phyloP scores from a whole-genome alignment of 2,888 invertebrate genomes.

The Conchocele bisecta region DNA sequence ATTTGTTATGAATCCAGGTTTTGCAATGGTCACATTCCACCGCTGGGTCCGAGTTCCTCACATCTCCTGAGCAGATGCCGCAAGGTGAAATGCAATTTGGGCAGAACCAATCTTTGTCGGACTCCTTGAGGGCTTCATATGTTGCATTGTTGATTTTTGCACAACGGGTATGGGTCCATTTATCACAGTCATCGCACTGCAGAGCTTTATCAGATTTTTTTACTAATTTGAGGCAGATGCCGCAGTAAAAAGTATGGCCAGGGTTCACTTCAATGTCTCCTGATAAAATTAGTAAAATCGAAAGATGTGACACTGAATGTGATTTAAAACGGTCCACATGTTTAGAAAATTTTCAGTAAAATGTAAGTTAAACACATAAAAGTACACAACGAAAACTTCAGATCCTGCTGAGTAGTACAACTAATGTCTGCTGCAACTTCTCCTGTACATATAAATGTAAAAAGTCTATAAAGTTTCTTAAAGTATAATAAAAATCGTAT shows the following conservation, averaged over 20 bases:
- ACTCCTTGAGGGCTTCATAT: background rate
- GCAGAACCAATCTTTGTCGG: slow-evolving; percentile 4
- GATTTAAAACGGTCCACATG: too few species aligned
- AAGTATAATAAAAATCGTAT: too few species aligned
- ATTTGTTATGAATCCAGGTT: background rate
- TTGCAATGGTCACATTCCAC: slow-evolving; percentile 6
- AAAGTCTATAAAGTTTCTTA: too few species aligned
- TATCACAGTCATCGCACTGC: slow-evolving; percentile 6
- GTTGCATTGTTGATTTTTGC: background rate
- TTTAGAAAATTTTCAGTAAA: too few species aligned
- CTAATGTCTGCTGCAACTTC: too few species aligned
- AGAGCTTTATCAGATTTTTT: slow-evolving; percentile 1
- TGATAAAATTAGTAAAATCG: background rate
- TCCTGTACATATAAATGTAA: too few species aligned
- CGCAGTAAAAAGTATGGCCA: background rate
- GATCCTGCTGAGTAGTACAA: too few species aligned
- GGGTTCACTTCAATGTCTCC: slow-evolving; percentile 11
- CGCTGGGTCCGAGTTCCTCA: slow-evolving; percentile 2
- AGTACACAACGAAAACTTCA: too few species aligned
- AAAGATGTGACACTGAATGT: too few species aligned
- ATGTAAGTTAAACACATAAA: too few species aligned
- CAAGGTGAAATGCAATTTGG: slow-evolving; percentile 5
- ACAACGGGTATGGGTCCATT: background rate
- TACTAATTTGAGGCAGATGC: background rate
- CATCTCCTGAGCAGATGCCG: background rate